Base-by-base conservation (phyloP, 2,888 invertebrate genomes). In the Trichacis sp. region DNA sequence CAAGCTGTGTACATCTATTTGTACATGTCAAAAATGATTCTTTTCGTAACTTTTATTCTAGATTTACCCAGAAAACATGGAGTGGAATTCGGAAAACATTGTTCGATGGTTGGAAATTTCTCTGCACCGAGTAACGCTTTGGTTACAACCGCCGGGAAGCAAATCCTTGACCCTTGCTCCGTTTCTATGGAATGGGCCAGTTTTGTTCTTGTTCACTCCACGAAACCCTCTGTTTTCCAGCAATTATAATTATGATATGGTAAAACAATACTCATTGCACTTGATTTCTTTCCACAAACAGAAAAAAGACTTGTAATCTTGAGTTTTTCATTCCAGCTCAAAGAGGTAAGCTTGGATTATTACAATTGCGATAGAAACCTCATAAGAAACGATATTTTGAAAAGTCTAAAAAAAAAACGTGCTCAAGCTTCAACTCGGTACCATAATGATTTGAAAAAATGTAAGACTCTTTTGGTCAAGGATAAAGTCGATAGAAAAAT, bases 171-270 rank as follows among this genome's bases (percentile, higher is more conserved):
- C 87, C 15, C 86, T 95, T 47, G 89, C 92, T n/a, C 87, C 87
- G 70, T 89, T 89, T 77, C 85, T 92, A 8, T 88, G 89, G 71
- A 88, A 88, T 33, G 91, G 90, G 53, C 93, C 95, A 1, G 88
- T 91, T 42, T 83, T 95, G 36, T 87, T 95, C 69, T 83, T 95
- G 55, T 94, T 95, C 76, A 92, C 93, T 0, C 93, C 94, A 5
- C 86, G 90, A 61, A 92, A 92, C 83, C 91, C 93, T n/a, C 84
- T 93, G 38, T 87, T 88, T 75, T 84, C 86, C 52, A 86, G 88
- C 69, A 87, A 89, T 73, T 91, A 92, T 48, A 88, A 90, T 74
- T 92, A 91, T 80, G 87, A 90, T 73, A 85, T 93, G 88, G 93
- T 93, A 86, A 62, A 64, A 59, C 33, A n/a, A n/a, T n/a, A n/a